Base-by-base conservation (phyloP, 2,888 invertebrate genomes). In the Dicyrtoma fusca region DNA sequence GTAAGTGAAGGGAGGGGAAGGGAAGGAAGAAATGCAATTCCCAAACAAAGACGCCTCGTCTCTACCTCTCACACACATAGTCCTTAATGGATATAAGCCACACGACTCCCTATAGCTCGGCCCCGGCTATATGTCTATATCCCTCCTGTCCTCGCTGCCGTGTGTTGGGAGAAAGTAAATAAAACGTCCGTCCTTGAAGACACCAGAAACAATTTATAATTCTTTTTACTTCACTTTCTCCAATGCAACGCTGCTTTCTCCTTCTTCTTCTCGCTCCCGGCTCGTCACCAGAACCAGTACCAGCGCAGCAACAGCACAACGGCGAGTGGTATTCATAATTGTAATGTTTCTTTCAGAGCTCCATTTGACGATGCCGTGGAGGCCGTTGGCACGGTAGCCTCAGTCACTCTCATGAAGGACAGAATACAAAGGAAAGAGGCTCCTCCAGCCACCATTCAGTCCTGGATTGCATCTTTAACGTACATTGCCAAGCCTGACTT, bases 391-490 rank as follows among this genome's bases (percentile, higher is more conserved):
- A 95, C 92, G 77, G 88, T 89, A 0, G 92, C 92, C 0, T 91
- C 95, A 0, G 89, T 95, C 14, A 87, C 88, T 66, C 85, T 95
- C 19, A 95, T 97, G 88, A 91, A 89, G 74, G 91, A 95, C 81
- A 87, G 92, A 83, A 90, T 95, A 72, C 84, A 90, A 47, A 86
- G 86, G 26, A 86, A 87, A 59, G 86, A 86, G 5, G 86, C 94
- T 0, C 85, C 89, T 13, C 86, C 87, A 63, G 87, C 87, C 0
- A 89, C 89, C 14, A 87, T 89, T 1, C 88, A 90, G 63, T 90
- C 90, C 76, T 97, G 96, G 95, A 88, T 96, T 80, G 88, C 90
- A 79, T 90, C 94, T 0, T 87, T 97, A 82, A 91, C 95, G 5
- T 90, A 95, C 84, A 90, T 94, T 80, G 89, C 91, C 25, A 81